phyloP scores from a whole-genome alignment of 2,888 invertebrate species.

The Heterodera filipjevi region DNA sequence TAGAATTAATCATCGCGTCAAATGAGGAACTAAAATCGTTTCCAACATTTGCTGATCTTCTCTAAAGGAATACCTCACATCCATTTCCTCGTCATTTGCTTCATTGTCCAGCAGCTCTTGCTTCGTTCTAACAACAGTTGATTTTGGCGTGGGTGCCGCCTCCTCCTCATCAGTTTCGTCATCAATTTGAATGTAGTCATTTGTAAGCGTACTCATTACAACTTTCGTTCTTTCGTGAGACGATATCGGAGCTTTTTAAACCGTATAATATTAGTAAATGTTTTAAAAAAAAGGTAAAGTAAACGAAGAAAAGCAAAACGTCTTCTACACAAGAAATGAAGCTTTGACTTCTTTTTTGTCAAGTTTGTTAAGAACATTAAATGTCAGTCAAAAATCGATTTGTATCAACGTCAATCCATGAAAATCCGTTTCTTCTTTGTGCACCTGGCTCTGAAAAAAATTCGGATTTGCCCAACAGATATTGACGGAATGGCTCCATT shows the following conservation, averaged over 20 bases:
- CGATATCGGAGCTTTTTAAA: not conserved
- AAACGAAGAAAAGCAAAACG: not conserved
- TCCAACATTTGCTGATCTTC: too few species aligned
- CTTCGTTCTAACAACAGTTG: not conserved
- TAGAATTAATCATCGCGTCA: too few species aligned
- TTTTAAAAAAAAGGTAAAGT: not conserved
- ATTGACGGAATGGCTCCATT: slow-evolving; percentile 40
- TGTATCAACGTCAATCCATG: slow-evolving; percentile 12
- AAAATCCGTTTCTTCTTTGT: not conserved
- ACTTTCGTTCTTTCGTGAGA: not conserved
- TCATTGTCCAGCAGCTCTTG: not conserved
- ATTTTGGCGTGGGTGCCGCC: not conserved
- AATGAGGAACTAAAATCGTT: too few species aligned
- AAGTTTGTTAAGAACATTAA: too few species aligned
- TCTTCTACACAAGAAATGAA: too few species aligned
- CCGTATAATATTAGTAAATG: too few species aligned
- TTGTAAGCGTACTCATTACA: not conserved
- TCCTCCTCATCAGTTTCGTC: not conserved
- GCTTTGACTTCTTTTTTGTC: too few species aligned
- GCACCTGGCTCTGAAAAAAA: not conserved
- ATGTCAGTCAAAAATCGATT: not conserved
- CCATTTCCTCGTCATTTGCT: not conserved
- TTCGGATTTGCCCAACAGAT: slow-evolving; percentile 30
- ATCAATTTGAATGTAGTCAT: not conserved
- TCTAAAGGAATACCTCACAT: not conserved